Base-by-base conservation (phyloP, 2,797 vertebrate species). In the Halcyon leucocephala region DNA sequence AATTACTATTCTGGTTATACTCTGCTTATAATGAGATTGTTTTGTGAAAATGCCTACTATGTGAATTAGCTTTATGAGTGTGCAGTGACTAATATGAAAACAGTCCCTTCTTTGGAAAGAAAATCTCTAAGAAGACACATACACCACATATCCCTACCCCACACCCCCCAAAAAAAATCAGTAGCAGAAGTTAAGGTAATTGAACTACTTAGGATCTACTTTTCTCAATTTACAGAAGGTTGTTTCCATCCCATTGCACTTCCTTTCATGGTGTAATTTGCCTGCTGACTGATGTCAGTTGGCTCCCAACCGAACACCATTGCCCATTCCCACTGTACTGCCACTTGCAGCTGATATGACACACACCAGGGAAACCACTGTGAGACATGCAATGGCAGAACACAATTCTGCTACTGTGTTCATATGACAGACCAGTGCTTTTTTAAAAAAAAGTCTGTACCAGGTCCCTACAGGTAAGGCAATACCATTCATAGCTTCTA, bases 21-120 rank as follows among this genome's bases (percentile, higher is more conserved):
- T 86, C 76, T 79, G 54, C 46, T 94, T 86, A 55, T 67, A 92
- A 84, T 89, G 41, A 82, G 66, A 69, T 61, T 64, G 44, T 67
- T 92, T 92, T 82, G 41, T 89, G 66, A 86, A 89, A 91, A 79
- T 35, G 24, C 5, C 29, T 71, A 28, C 48, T 42, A 54, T 60
- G 65, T 35, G 9, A 86, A 82, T 89, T 64, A 69, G 12, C 25
- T 86, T 78, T 78, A 58, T 31, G 31, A 49, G 2, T 29, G 9
- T 58, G 25, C 33, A 26, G 54, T 24, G 12, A 24, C 29, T 82
- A 64, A 79, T 35, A 42, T 3, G 55, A 80, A 71, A 44, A 46
- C 54, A 49, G 48, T 49, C 28, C 10, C 19, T 49, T 41, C 48
- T 78, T 69, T 79, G 44, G 54, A 79, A 89, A 61, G 26, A 7